Evolutionary conservation across 2,797 vertebrate genomes (phyloP).

Genomic region (Cyprinella venusta): DNA sequence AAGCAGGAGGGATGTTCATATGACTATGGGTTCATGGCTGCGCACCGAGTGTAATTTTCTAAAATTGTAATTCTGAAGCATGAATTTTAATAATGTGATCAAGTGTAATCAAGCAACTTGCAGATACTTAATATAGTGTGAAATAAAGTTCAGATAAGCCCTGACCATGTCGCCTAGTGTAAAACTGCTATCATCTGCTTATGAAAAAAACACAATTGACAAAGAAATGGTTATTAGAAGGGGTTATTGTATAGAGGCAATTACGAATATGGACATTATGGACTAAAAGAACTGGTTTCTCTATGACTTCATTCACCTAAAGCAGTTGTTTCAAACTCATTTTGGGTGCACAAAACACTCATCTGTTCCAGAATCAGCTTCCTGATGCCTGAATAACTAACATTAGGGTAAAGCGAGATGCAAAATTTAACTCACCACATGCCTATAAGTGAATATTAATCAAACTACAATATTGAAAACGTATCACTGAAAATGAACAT

Average conservation of each 20-base stretch:
- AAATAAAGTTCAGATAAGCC: constrained; percentile 13
- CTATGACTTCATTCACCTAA: not conserved
- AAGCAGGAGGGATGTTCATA: not conserved
- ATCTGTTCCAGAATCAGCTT: not conserved
- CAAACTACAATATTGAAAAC: not conserved
- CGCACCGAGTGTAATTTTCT: not conserved
- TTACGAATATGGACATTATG: constrained; percentile 28
- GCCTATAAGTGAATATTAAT: not conserved
- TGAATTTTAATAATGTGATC: constrained; percentile 15
- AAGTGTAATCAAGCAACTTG: not conserved
- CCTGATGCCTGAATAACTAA: not conserved
- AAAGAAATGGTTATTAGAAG: constrained; percentile 6
- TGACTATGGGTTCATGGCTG: not conserved
- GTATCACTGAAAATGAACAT: not conserved
- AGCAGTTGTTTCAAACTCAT: not conserved
- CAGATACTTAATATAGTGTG: not conserved
- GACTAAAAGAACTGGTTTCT: not conserved
- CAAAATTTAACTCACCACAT: not conserved
- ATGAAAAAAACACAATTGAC: constrained; percentile 22
- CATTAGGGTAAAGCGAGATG: not conserved
- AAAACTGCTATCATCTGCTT: not conserved
- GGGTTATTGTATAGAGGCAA: not conserved
- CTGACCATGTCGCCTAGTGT: not conserved
- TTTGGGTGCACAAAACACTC: not conserved
- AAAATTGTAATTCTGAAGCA: constrained; percentile 3